phyloP scores from a whole-genome alignment of 2,113 vertebrate genomes.

The Varanus komodoensis region DNA sequence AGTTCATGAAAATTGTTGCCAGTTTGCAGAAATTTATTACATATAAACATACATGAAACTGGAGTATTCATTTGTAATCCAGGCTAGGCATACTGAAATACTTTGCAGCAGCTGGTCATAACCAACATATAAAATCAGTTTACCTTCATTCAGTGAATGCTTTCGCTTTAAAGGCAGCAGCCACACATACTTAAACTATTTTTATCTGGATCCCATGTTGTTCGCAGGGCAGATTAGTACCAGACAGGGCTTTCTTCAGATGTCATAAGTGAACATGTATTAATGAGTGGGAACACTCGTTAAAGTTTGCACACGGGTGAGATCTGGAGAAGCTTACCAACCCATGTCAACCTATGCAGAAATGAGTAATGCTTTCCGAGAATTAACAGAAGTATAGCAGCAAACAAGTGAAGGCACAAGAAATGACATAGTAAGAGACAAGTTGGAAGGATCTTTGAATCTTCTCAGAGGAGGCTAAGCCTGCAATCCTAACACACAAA shows the following conservation, averaged over 20 bases:
- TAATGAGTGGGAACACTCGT: not conserved
- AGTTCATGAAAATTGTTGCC: not conserved
- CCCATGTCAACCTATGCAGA: not conserved
- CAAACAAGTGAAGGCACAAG: constrained; percentile 2
- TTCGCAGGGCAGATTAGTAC: not conserved
- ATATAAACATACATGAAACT: not conserved
- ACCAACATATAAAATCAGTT: not conserved
- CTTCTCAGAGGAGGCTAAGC: too few species aligned
- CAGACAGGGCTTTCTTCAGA: not conserved
- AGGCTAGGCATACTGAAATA: not conserved
- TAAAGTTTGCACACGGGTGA: too few species aligned
- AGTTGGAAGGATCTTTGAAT: too few species aligned
- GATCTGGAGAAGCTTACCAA: not conserved
- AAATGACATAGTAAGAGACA: not conserved
- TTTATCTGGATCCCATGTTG: not conserved
- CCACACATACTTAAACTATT: not conserved
- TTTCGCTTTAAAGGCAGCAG: not conserved
- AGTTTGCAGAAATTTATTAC: not conserved
- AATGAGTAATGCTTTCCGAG: not conserved
- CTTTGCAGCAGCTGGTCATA: not conserved
- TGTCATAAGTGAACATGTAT: not conserved
- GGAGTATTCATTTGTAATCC: not conserved
- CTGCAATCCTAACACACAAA: too few species aligned
- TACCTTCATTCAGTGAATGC: too few species aligned
- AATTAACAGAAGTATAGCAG: not conserved